These are phyloP conservation scores for Eumaeus atala DNA, from an alignment of 1,140 invertebrate genomes.

Conservation along the genomic window DNA sequence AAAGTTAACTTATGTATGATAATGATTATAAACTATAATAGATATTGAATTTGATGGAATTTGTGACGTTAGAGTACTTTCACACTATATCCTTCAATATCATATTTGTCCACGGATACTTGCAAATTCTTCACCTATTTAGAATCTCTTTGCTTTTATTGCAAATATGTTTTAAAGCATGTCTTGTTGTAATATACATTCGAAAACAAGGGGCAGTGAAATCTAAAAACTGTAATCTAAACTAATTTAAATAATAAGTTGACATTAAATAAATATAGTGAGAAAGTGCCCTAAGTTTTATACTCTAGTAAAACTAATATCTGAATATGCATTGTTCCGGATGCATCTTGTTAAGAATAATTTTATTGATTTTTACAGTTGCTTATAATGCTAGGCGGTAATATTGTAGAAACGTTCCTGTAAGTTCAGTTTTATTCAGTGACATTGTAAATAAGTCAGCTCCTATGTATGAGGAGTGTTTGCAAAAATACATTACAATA, in stretches of 20 bases:
- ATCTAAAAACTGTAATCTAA: too few species aligned
- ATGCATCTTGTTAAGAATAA: conserved; percentile 13
- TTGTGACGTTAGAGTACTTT: not conserved
- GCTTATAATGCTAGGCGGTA: not conserved
- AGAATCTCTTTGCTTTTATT: too few species aligned
- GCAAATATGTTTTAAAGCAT: too few species aligned
- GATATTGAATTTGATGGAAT: not conserved
- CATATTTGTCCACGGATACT: too few species aligned
- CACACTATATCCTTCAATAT: not conserved
- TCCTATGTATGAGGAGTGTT: not conserved
- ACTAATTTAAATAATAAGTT: not conserved
- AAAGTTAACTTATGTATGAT: conserved; percentile 25
- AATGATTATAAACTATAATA: conserved; percentile 21
- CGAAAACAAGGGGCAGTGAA: too few species aligned
- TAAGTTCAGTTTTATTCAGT: conserved; percentile 15
- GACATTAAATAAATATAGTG: conserved; percentile 6
- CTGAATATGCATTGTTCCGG: not conserved
- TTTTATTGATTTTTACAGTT: conserved; percentile 8
- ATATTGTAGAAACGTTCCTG: conserved; percentile 5
- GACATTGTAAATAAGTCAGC: conserved; percentile 15
- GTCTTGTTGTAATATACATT: too few species aligned
- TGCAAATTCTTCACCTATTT: too few species aligned
- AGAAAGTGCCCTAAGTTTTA: conserved; percentile 3
- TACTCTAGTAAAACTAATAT: conserved; percentile 1
- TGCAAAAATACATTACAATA: too few species aligned